Conservation (phyloP, 2,113 vertebrate species). For the Pomatostomus ruficeps region DNA sequence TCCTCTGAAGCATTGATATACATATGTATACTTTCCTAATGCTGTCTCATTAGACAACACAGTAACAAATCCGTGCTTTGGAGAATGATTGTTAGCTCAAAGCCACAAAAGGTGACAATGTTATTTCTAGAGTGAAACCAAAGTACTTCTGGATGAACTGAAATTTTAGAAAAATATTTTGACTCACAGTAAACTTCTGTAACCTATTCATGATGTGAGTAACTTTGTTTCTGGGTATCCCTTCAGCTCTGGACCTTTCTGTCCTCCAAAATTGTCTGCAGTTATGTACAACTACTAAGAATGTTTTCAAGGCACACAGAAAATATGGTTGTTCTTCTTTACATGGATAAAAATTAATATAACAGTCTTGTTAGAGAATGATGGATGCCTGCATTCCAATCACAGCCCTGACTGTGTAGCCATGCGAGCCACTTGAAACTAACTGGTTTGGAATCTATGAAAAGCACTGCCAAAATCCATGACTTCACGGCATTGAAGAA, state of each 20-base stretch:
- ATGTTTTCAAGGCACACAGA: background rate
- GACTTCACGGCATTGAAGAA: background rate
- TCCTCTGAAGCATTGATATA: background rate
- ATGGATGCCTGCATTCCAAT: background rate
- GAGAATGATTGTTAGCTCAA: background rate
- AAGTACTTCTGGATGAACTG: background rate
- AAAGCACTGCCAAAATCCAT: background rate
- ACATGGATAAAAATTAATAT: background rate
- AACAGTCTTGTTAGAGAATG: background rate
- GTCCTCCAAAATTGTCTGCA: background rate
- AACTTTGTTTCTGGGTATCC: background rate
- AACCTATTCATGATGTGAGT: background rate
- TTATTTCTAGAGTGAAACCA: background rate
- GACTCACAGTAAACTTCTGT: background rate
- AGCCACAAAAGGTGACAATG: background rate
- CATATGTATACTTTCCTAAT: background rate
- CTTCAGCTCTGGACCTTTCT: background rate
- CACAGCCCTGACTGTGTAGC: background rate
- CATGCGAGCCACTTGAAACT: background rate
- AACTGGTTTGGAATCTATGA: accelerated
- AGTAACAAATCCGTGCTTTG: background rate
- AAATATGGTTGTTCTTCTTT: background rate
- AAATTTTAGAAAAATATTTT: background rate
- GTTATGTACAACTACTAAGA: background rate
- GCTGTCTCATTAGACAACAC: background rate